phyloP scores from a whole-genome alignment of 2,888 invertebrate species.

The Palloptera scutellata region DNA sequence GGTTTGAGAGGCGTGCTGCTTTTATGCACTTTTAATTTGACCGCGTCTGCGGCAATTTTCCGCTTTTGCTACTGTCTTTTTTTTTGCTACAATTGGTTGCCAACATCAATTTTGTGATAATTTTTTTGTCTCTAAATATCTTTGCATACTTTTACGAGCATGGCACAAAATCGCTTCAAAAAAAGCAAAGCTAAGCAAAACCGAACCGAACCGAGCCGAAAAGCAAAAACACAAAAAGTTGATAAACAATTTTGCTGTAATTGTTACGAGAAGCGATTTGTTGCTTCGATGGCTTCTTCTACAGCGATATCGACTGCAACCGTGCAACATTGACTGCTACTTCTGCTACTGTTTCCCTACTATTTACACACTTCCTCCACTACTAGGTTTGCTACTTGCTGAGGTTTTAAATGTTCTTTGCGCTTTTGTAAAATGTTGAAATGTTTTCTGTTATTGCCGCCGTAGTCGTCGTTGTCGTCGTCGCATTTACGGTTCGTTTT shows the following conservation, averaged over 20 bases:
- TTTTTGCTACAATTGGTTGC: too few relatives aligned
- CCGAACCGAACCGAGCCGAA: too few relatives aligned
- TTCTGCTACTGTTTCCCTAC: too few relatives aligned
- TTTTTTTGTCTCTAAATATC: slow-evolving; percentile 14
- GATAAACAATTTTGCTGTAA: too few relatives aligned
- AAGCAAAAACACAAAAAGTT: too few relatives aligned
- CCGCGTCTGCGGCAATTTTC: slow-evolving; percentile 27
- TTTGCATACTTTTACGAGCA: slow-evolving; percentile 21
- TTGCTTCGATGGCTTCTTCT: slow-evolving; percentile 27
- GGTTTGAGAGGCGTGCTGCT: background rate
- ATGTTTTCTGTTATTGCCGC: slow-evolving; percentile 13
- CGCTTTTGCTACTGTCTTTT: slow-evolving; percentile 18
- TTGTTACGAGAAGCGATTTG: slow-evolving; percentile 23
- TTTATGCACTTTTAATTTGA: slow-evolving; percentile 35
- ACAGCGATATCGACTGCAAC: background rate
- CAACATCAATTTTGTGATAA: slow-evolving; percentile 4
- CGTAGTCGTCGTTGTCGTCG: slow-evolving; percentile 34
- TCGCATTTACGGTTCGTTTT: slow-evolving; percentile 44
- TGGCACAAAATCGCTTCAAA: background rate
- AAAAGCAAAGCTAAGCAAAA: too few relatives aligned
- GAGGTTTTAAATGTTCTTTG: background rate
- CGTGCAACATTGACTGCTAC: background rate
- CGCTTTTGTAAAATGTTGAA: background rate
- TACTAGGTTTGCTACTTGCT: background rate
- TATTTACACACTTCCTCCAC: too few relatives aligned